Conservation (phyloP, 2,797 vertebrate genomes). For the Dromococcyx pavoninus region DNA sequence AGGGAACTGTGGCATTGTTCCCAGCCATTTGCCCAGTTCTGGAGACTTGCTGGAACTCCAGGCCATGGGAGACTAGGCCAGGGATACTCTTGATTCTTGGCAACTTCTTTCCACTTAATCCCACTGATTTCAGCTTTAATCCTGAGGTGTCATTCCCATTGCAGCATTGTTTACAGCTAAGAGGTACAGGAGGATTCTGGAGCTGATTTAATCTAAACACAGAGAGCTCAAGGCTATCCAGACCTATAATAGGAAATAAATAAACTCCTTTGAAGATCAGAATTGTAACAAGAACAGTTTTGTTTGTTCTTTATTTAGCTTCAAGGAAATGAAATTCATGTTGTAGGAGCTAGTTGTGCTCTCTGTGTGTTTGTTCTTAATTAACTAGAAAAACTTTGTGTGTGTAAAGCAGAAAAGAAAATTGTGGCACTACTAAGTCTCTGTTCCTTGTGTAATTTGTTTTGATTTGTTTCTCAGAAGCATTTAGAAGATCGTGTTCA, state of each 20-base stretch:
- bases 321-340: conserved; percentile 50
- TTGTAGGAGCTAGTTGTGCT: neutral
- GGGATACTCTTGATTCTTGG: neutral
- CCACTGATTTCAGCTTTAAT: neutral
- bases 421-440: neutral
- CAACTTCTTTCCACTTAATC: neutral
- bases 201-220: conserved; percentile 51
- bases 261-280: conserved; percentile 49
- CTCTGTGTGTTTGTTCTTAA: conserved; percentile 19
- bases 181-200: conserved; percentile 15
- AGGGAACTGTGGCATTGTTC: rapidly evolving
- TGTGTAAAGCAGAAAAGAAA: neutral
- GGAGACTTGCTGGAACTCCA: neutral
- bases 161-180: neutral
- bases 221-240: conserved; percentile 42
- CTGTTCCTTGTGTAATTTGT: neutral
- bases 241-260: conserved; percentile 51
- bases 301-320: conserved; percentile 61
- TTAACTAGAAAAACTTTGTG: conserved; percentile 3
- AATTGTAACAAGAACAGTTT: neutral
- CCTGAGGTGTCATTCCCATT: neutral
- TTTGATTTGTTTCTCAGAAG: conserved; percentile 37
- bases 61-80: neutral
- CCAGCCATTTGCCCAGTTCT: rapidly evolving
- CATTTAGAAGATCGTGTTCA: neutral